A percentile compares a stretch with the other conserved stretches of the same genome.
Evolutionary conservation across 2,888 invertebrate species (phyloP).

Genomic region (Drosophila cognata): DNA sequence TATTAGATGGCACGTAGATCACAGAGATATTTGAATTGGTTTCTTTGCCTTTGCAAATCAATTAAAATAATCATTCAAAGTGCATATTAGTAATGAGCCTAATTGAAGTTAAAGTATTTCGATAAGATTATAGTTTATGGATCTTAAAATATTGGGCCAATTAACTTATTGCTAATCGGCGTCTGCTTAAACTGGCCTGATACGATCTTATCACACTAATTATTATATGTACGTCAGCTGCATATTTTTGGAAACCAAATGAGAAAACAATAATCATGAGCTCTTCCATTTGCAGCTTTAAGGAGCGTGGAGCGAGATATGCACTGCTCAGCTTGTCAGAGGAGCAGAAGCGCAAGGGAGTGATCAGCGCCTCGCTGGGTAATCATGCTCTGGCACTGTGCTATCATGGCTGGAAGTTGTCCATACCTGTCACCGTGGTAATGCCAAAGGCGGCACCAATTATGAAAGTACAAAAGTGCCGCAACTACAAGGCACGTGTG

Average conservation of each 20-base stretch:
- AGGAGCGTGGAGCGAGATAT: slow-evolving; percentile 96
- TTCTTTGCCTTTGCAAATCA: background rate
- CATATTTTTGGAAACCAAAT: background rate
- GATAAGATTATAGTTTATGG: slow-evolving; percentile 36
- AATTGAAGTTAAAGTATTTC: background rate
- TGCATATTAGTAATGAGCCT: background rate
- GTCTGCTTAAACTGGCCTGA: slow-evolving; percentile 13
- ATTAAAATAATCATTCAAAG: background rate
- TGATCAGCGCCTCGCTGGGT: slow-evolving; percentile 96
- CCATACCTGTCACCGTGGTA: slow-evolving; percentile 93
- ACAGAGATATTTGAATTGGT: background rate
- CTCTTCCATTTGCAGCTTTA: slow-evolving; percentile 88
- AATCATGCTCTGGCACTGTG: slow-evolving; percentile 95
- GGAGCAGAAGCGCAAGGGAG: slow-evolving; percentile 90
- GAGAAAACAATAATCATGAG: background rate
- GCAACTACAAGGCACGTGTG: slow-evolving; percentile 93
- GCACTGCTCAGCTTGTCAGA: slow-evolving; percentile 91
- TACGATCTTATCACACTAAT: background rate
- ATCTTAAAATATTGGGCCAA: slow-evolving; percentile 32
- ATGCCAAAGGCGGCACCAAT: slow-evolving; percentile 98
- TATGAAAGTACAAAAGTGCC: slow-evolving; percentile 97
- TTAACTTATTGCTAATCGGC: slow-evolving; percentile 49
- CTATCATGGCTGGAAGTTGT: slow-evolving; percentile 91
- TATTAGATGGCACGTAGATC: background rate
- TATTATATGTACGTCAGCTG: background rate